Percentiles rank a stretch among this genome's conserved stretches.
These are phyloP conservation scores for Aphaenogaster rudis DNA, from an alignment of 1,140 invertebrate genomes.

Conservation along the genomic window DNA sequence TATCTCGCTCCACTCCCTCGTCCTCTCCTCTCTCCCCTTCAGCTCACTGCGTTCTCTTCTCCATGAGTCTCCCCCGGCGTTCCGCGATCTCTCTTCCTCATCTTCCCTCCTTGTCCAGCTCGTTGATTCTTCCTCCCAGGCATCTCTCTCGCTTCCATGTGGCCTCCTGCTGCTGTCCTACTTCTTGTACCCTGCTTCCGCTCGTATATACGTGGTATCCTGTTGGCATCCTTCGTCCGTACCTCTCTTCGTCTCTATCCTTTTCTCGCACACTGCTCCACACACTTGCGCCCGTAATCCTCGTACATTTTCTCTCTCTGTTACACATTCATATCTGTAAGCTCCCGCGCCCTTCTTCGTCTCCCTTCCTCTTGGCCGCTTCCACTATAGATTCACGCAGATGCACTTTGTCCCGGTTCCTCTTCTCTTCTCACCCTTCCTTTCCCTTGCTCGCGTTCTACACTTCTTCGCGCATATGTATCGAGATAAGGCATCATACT, in stretches of 20 bases:
- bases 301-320: slow-evolving; percentile 6
- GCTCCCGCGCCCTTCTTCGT: background rate
- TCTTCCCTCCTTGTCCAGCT: slow-evolving; percentile 2
- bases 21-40: background rate
- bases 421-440: slow-evolving; percentile 4
- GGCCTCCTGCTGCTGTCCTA: background rate
- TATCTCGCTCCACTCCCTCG: slow-evolving; percentile 43
- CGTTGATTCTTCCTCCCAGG: background rate
- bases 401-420: slow-evolving; percentile 21
- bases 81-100: slow-evolving; percentile 45
- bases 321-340: background rate
- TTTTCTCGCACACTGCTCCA: background rate
- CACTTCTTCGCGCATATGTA: slow-evolving; percentile 5
- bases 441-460: slow-evolving; percentile 11
- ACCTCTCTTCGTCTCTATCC: background rate
- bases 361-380: background rate
- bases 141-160: background rate
- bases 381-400: background rate
- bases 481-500: slow-evolving; percentile 25
- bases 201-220: slow-evolving; percentile 23
- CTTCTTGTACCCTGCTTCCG: slow-evolving; percentile 38
- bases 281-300: slow-evolving; percentile 38
- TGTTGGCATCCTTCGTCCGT: slow-evolving; percentile 17
- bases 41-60: background rate
- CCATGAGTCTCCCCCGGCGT: slow-evolving; percentile 63